phyloP scores from a whole-genome alignment of 2,888 invertebrate species.

The Calliopum simillimum region DNA sequence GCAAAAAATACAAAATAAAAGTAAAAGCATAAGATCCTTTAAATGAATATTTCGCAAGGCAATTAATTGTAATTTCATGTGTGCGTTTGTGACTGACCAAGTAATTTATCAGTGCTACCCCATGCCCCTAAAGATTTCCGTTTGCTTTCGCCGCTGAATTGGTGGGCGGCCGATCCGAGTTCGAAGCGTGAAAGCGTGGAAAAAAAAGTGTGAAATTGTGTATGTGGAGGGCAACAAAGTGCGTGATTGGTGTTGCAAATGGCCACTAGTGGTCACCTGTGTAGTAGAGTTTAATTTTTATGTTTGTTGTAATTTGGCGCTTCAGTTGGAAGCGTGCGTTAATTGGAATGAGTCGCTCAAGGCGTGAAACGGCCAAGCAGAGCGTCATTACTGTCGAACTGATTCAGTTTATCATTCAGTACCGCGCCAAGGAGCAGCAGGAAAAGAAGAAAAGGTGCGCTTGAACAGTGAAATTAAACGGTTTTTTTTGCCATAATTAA shows the following conservation, averaged over 20 bases:
- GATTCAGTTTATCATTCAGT: constrained; percentile 67
- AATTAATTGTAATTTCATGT: constrained; percentile 31
- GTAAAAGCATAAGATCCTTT: too few species aligned
- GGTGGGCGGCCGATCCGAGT: not conserved
- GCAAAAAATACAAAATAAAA: too few species aligned
- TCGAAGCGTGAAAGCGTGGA: too few species aligned
- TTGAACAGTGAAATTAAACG: not conserved
- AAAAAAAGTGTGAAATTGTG: too few species aligned
- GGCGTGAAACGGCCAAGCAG: constrained; percentile 61
- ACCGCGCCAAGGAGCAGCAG: constrained; percentile 63
- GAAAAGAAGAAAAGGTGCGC: constrained; percentile 64
- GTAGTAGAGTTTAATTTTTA: not conserved
- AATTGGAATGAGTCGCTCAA: constrained; percentile 60
- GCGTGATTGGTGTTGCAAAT: constrained; percentile 10
- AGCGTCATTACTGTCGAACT: constrained; percentile 66
- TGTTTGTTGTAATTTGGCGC: not conserved
- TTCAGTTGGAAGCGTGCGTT: not conserved
- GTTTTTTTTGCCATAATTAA: not conserved
- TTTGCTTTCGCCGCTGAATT: too few species aligned
- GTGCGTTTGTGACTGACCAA: constrained; percentile 23
- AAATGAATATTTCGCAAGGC: not conserved
- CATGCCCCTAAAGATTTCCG: not conserved
- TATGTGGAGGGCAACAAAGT: too few species aligned
- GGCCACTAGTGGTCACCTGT: not conserved
- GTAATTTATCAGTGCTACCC: not conserved